These are phyloP conservation scores for Cyphomyrus discorhynchus DNA, from an alignment of 2,113 vertebrate genomes.

Conservation along the genomic window DNA sequence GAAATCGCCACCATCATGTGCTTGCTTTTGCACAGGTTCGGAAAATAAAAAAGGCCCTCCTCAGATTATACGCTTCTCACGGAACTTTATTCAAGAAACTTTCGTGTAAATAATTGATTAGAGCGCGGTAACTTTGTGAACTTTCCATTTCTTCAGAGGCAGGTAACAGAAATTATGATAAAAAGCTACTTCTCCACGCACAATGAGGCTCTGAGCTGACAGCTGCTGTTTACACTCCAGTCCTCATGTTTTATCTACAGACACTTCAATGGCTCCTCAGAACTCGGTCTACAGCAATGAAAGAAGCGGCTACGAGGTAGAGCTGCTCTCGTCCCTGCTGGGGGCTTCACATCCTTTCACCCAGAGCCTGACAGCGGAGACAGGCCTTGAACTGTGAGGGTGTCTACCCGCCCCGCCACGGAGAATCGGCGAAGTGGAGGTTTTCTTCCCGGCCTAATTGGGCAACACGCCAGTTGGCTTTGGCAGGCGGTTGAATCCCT, in stretches of 20 bases:
- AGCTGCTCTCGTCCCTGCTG: neutral
- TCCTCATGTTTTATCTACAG: conserved; percentile 8
- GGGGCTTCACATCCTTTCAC: neutral
- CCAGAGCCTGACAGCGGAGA: conserved; percentile 3
- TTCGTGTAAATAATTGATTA: neutral
- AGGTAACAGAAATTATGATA: conserved; percentile 12
- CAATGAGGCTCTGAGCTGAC: conserved; percentile 7
- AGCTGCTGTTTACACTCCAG: conserved; percentile 9
- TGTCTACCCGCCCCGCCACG: neutral
- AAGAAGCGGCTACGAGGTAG: neutral
- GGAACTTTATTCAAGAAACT: neutral
- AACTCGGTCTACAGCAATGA: conserved; percentile 14
- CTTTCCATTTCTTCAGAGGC: neutral
- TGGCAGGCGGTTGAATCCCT: conserved; percentile 1
- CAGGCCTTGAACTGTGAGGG: neutral
- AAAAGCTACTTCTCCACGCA: conserved; percentile 1
- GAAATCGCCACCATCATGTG: neutral
- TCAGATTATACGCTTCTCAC: neutral
- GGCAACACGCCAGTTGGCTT: neutral
- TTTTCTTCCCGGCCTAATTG: neutral
- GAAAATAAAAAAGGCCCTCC: neutral
- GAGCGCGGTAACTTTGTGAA: neutral
- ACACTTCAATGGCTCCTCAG: conserved; percentile 4
- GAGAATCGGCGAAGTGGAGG: neutral
- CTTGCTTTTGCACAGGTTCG: neutral